These are phyloP conservation scores for Parochlus steinenii DNA, from an alignment of 2,888 invertebrate genomes.

Conservation along the genomic window DNA sequence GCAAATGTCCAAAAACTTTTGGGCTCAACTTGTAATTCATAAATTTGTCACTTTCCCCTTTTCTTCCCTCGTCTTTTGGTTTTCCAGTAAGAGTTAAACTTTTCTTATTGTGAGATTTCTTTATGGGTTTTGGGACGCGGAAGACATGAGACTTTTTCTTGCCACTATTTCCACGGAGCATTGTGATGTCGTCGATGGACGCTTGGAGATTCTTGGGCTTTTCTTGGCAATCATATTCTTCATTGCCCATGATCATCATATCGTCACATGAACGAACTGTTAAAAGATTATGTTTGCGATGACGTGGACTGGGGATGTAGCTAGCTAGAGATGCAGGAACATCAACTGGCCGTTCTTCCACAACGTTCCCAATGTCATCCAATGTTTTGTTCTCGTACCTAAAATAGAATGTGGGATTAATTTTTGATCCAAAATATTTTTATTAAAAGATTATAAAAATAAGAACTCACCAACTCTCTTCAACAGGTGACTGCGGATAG, in stretches of 20 bases:
- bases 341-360: conserved; percentile 26
- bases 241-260: conserved; percentile 31
- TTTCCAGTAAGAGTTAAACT: conserved; percentile 11
- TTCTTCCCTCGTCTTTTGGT: conserved; percentile 8
- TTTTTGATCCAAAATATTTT: not conserved
- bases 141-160: conserved; percentile 31
- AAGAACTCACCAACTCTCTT: not conserved
- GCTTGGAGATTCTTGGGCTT: conserved; percentile 28
- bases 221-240: conserved; percentile 13
- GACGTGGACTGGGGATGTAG: conserved; percentile 19
- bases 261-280: conserved; percentile 38
- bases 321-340: conserved; percentile 21
- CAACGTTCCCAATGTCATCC: conserved; percentile 11
- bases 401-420: conserved; percentile 1
- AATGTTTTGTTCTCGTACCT: conserved; percentile 3
- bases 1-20: conserved; percentile 41
- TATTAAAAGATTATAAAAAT: not conserved
- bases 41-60: conserved; percentile 22
- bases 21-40: conserved; percentile 41
- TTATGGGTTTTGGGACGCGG: conserved; percentile 15
- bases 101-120: conserved; percentile 15
- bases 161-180: conserved; percentile 27
- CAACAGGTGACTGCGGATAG: conserved; percentile 3
- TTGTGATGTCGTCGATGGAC: conserved; percentile 42
- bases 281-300: conserved; percentile 13